Percentiles rank a stretch among this genome's conserved stretches.
Conservation (phyloP, 1,140 invertebrate genomes). For the Colletes gigas region DNA sequence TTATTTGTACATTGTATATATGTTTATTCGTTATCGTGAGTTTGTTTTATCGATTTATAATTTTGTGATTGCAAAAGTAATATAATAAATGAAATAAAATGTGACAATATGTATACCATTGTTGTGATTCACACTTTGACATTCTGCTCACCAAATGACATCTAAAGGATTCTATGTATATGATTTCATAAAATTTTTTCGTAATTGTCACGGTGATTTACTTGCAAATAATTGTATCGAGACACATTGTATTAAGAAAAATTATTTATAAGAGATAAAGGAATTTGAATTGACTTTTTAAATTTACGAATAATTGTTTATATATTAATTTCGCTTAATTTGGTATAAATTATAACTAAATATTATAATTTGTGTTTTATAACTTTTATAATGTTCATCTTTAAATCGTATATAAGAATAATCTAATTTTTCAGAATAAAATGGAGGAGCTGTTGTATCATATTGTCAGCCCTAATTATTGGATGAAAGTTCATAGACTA, state of each 20-base stretch:
- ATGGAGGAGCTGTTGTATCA: slow-evolving; percentile 34
- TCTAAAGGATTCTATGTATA: not conserved
- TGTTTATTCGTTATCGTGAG: not conserved
- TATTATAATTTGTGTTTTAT: not conserved
- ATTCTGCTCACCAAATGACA: not conserved
- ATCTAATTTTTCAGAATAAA: slow-evolving; percentile 51
- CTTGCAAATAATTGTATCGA: not conserved
- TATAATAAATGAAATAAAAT: not conserved
- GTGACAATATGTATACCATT: not conserved
- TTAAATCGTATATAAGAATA: not conserved
- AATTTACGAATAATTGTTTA: not conserved
- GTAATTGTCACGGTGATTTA: not conserved
- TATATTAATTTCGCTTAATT: not conserved
- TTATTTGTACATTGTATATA: not conserved
- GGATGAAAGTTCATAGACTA: slow-evolving; percentile 28
- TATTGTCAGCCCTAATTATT: slow-evolving; percentile 25
- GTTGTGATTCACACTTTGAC: slow-evolving; percentile 9
- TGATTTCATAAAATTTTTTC: not conserved
- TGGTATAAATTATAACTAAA: not conserved
- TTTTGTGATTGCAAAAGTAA: not conserved
- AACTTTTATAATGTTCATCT: slow-evolving; percentile 2
- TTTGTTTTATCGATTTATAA: not conserved
- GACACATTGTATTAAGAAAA: not conserved
- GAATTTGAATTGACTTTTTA: not conserved
- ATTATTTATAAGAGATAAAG: not conserved